Conservation (phyloP, 2,888 invertebrate genomes). For the Eubasilissa splendida region DNA sequence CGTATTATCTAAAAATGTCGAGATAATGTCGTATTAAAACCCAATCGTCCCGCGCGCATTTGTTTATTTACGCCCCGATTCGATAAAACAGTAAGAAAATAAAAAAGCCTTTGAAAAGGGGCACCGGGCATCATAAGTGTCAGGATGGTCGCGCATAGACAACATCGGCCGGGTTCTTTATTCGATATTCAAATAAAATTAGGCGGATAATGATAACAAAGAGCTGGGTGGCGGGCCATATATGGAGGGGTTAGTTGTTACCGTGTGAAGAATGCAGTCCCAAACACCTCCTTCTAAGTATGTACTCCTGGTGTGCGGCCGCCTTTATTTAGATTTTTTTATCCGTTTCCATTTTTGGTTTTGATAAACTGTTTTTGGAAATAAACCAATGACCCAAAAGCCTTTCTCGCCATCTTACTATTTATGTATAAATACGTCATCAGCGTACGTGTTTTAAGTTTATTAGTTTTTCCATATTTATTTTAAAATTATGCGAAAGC, state of each 20-base stretch:
- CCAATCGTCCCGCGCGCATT: slow-evolving; percentile 16
- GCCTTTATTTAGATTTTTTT: slow-evolving; percentile 25
- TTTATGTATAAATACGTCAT: no score
- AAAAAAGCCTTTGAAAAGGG: slow-evolving; percentile 43
- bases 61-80: slow-evolving; percentile 31
- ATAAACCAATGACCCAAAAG: background rate
- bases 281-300: slow-evolving; percentile 40
- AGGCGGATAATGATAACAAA: slow-evolving; percentile 56
- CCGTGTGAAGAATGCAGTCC: slow-evolving; percentile 52
- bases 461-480: no score
- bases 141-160: slow-evolving; percentile 49
- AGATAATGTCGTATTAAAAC: slow-evolving; percentile 47
- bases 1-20: slow-evolving; percentile 39
- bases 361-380: slow-evolving; percentile 13
- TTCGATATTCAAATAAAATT: slow-evolving; percentile 57
- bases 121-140: slow-evolving; percentile 53
- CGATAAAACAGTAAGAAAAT: slow-evolving; percentile 41
- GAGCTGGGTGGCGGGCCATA: slow-evolving; percentile 55
- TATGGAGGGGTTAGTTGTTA: slow-evolving; percentile 47
- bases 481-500: no score
- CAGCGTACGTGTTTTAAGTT: no score
- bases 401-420: no score
- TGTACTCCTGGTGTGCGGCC: slow-evolving; percentile 39
- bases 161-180: slow-evolving; percentile 48
- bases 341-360: slow-evolving; percentile 15